Conservation (phyloP, 1,140 invertebrate genomes). For the Drosophila sechellia region DNA sequence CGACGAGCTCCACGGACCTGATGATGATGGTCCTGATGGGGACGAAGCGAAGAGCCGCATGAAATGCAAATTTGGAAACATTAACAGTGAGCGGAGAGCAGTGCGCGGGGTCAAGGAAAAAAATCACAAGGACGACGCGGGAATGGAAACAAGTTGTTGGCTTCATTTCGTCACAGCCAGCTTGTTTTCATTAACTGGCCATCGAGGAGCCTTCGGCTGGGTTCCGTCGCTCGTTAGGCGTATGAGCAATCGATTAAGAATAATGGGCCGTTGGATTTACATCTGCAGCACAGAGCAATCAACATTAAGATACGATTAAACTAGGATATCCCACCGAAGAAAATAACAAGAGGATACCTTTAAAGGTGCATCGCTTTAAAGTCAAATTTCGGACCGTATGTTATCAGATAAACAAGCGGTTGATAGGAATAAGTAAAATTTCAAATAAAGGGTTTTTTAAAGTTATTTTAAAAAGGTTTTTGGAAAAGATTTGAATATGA, state of each 20-base stretch:
- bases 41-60: constrained; percentile 61
- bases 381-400: no score
- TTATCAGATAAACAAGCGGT: no score
- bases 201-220: constrained; percentile 40
- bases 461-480: no score
- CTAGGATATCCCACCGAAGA: no score
- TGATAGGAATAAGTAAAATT: no score
- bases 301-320: constrained; percentile 53
- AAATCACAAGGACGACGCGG: constrained; percentile 11
- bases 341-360: no score
- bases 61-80: constrained; percentile 79
- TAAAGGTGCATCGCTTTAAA: no score
- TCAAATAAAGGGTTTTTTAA: no score
- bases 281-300: constrained; percentile 65
- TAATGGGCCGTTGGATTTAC: constrained; percentile 71
- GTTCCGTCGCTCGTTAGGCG: constrained; percentile 64
- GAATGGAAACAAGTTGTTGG: constrained; percentile 57
- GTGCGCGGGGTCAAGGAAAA: neutral
- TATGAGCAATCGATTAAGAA: constrained; percentile 78
- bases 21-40: constrained; percentile 31
- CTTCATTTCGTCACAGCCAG: constrained; percentile 74
- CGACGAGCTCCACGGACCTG: constrained; percentile 28
- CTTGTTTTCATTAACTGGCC: constrained; percentile 79
- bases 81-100: constrained; percentile 41
- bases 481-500: no score